phyloP scores from a whole-genome alignment of 2,888 invertebrate genomes.

The Temnothorax ravouxi region DNA sequence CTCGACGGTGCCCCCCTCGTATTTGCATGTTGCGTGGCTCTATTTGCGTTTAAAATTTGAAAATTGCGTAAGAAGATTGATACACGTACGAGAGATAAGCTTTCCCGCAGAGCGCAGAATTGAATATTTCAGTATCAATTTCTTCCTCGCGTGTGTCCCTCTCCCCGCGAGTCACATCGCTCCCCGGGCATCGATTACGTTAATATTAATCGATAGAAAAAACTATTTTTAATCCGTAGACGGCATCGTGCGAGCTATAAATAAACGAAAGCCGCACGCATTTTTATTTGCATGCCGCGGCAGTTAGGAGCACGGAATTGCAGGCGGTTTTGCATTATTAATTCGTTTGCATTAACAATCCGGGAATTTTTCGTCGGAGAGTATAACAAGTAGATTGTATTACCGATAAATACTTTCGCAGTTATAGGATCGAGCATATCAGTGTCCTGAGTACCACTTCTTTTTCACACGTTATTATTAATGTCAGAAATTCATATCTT shows the following conservation, averaged over 20 bases:
- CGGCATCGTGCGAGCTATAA: not conserved
- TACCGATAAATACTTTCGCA: slow-evolving; percentile 13
- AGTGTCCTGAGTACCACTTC: not conserved
- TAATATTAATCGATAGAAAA: slow-evolving; percentile 21
- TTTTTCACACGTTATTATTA: slow-evolving; percentile 1
- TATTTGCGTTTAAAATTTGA: slow-evolving; percentile 26
- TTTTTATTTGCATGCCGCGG: slow-evolving; percentile 37
- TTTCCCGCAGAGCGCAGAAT: not conserved
- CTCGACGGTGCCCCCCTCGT: not conserved
- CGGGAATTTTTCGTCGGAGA: not conserved
- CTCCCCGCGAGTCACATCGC: not conserved
- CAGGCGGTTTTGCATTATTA: slow-evolving; percentile 7
- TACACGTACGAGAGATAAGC: not conserved
- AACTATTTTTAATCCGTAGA: slow-evolving; percentile 38
- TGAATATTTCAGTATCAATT: slow-evolving; percentile 6
- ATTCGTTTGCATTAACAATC: slow-evolving; percentile 16
- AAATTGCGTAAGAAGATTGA: slow-evolving; percentile 14
- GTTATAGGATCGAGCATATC: not conserved
- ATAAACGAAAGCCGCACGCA: slow-evolving; percentile 22
- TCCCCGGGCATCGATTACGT: not conserved
- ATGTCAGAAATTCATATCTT: not conserved
- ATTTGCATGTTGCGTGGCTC: slow-evolving; percentile 19
- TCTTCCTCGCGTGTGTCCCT: not conserved
- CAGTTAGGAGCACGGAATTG: slow-evolving; percentile 32
- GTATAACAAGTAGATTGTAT: slow-evolving; percentile 1